phyloP scores from a whole-genome alignment of 2,797 vertebrate species.

The Borostomias antarcticus region DNA sequence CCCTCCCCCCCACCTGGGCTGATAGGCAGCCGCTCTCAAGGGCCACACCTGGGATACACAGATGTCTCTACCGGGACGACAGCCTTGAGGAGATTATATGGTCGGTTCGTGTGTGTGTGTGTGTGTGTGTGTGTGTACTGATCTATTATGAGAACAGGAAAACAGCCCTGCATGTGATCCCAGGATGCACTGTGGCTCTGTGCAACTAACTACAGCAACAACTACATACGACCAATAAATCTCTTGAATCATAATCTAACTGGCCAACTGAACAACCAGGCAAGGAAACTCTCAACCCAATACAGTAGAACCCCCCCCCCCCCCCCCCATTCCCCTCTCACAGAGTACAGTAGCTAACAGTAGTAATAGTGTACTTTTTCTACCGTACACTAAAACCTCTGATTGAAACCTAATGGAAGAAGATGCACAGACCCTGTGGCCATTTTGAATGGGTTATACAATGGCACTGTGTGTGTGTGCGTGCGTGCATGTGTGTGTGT shows the following conservation, averaged over 20 bases:
- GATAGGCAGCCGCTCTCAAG: no score
- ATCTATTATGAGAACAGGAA: conserved; percentile 35
- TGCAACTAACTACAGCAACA: conserved; percentile 36
- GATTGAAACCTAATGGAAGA: background rate
- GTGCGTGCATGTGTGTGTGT: conserved; percentile 24
- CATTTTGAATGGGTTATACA: conserved; percentile 41
- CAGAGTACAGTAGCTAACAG: no score
- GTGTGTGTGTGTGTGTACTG: conserved; percentile 8
- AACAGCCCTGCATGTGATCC: conserved; percentile 60
- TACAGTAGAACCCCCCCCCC: conserved; percentile 3
- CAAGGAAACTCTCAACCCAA: conserved; percentile 21
- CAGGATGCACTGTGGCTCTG: conserved; percentile 50
- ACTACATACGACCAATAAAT: conserved; percentile 18
- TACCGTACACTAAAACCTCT: background rate
- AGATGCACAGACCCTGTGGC: conserved; percentile 17
- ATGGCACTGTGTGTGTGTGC: conserved; percentile 47
- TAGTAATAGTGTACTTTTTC: no score
- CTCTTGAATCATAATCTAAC: conserved; percentile 42
- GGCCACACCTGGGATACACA: conserved; percentile 72
- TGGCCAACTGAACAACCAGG: conserved; percentile 30
- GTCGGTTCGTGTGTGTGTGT: background rate
- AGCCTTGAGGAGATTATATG: conserved; percentile 1
- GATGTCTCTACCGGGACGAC: conserved; percentile 77
- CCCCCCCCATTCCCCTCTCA: no score
- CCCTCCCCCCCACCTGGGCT: conserved; percentile 45